phyloP scores from a whole-genome alignment of 2,113 vertebrate genomes.

The Halcyon senegalensis region DNA sequence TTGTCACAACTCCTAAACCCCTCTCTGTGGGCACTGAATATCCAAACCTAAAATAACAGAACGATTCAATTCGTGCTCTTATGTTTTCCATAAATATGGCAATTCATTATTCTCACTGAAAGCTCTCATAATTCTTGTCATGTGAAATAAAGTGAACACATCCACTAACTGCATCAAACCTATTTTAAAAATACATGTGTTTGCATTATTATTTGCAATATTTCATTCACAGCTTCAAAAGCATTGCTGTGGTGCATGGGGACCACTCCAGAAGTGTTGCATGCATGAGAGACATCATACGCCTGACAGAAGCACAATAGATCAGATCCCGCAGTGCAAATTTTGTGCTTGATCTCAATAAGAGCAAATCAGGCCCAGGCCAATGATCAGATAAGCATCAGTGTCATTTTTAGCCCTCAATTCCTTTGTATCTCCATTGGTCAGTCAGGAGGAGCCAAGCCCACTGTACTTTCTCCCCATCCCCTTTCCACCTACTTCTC shows the following conservation, averaged over 20 bases:
- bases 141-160: constrained; percentile 3
- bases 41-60: constrained; percentile 43
- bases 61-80: constrained; percentile 42
- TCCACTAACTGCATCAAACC: background rate
- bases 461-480: background rate
- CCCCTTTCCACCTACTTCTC: background rate
- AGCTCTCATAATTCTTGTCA: background rate
- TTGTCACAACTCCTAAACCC: constrained; percentile 51
- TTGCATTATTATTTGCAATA: background rate
- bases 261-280: background rate
- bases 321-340: background rate
- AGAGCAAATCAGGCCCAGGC: background rate
- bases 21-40: constrained; percentile 39
- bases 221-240: background rate
- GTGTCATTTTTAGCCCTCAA: background rate
- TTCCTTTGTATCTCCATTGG: background rate
- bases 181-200: background rate
- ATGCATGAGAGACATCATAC: background rate
- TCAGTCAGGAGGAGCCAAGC: background rate
- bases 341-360: background rate
- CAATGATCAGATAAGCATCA: fast-evolving
- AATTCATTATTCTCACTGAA: constrained; percentile 9
- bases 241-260: background rate
- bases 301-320: background rate
- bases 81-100: constrained; percentile 48